Evolutionary conservation across 2,113 vertebrate genomes (phyloP).

Genomic region (Phalacrocorax aristotelis): DNA sequence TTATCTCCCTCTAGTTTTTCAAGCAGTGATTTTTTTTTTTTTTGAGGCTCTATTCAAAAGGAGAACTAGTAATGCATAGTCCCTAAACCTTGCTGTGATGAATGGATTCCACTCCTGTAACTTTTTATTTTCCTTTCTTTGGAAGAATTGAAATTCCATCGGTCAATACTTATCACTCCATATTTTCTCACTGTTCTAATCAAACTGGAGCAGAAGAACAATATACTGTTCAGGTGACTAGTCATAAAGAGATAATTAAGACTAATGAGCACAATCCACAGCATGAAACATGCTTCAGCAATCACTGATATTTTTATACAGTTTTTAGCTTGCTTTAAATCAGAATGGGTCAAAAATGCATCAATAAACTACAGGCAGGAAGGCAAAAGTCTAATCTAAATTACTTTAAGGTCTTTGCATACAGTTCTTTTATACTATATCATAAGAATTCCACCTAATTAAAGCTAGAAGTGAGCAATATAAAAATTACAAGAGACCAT

Average conservation of each 20-base stretch:
- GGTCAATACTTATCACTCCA: background rate
- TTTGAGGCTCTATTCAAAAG: background rate
- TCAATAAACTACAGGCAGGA: background rate
- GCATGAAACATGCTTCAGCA: background rate
- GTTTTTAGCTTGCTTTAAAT: background rate
- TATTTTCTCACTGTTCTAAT: background rate
- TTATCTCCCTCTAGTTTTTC: background rate
- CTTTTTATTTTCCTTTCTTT: background rate
- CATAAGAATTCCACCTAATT: background rate
- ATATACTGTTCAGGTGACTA: background rate
- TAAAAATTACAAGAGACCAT: background rate
- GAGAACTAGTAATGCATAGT: background rate
- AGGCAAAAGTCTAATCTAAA: background rate
- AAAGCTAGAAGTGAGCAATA: background rate
- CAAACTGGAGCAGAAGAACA: background rate
- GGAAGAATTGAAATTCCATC: background rate
- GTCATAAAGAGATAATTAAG: background rate
- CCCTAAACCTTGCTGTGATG: background rate
- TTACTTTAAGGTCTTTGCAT: background rate
- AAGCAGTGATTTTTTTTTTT: background rate
- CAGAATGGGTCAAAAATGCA: background rate
- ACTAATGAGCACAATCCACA: background rate
- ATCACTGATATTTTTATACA: background rate
- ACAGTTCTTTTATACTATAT: background rate
- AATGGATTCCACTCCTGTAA: background rate